A percentile compares a stretch with the other conserved stretches of the same genome.
phyloP scores from a whole-genome alignment of 2,113 vertebrate genomes.

The Carassius auratus region DNA sequence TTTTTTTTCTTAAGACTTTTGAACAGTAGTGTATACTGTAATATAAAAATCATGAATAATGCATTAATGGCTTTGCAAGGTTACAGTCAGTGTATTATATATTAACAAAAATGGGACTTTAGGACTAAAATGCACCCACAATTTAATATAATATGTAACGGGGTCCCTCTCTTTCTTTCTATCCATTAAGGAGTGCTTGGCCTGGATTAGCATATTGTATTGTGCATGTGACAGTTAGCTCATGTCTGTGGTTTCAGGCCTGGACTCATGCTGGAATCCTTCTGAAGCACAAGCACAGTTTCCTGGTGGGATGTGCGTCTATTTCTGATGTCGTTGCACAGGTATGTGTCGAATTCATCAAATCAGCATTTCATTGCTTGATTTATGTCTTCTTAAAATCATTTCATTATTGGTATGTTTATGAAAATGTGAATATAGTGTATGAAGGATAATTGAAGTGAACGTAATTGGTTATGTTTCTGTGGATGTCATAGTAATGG shows the following conservation, averaged over 20 bases:
- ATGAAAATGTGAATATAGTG: background rate
- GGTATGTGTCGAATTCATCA: slow-evolving; percentile 66
- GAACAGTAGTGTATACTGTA: background rate
- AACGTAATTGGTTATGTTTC: background rate
- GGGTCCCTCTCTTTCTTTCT: background rate
- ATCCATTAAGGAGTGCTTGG: background rate
- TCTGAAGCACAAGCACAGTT: slow-evolving; percentile 89
- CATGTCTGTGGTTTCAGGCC: slow-evolving; percentile 71
- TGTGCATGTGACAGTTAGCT: background rate
- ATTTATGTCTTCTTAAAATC: background rate
- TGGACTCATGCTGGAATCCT: slow-evolving; percentile 92
- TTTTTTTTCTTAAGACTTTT: background rate
- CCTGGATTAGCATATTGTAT: background rate
- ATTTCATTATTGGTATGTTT: background rate
- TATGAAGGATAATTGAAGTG: background rate
- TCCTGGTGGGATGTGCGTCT: slow-evolving; percentile 90
- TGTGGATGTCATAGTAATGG: background rate
- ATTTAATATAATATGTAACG: background rate
- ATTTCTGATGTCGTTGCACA: slow-evolving; percentile 90
- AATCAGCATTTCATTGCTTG: background rate
- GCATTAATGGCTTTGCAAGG: background rate
- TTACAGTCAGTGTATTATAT: background rate
- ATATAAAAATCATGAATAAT: background rate
- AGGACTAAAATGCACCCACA: background rate
- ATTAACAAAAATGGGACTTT: background rate